These are phyloP conservation scores for Heliornis fulica DNA, from an alignment of 2,113 vertebrate genomes.

Conservation along the genomic window DNA sequence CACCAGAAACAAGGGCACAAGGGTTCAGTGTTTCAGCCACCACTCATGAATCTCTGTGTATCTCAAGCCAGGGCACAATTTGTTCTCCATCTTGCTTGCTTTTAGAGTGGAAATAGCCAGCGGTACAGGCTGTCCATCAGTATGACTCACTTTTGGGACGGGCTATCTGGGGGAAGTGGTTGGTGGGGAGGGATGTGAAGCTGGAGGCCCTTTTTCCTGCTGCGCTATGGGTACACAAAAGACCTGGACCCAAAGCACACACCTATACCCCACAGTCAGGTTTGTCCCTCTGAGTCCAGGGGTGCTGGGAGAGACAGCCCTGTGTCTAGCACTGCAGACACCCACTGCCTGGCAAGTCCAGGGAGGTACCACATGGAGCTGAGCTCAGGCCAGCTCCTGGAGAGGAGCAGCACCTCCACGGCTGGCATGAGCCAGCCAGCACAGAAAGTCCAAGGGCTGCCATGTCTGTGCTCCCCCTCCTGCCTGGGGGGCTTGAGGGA, in stretches of 20 bases:
- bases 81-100: not conserved
- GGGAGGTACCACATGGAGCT: accelerated
- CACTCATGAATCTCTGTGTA: not conserved
- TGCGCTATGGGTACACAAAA: not conserved
- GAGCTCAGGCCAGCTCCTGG: not conserved
- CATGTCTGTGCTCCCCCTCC: not conserved
- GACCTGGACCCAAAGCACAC: not conserved
- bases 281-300: not conserved
- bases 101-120: not conserved
- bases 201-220: not conserved
- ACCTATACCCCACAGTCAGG: not conserved
- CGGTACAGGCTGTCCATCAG: not conserved
- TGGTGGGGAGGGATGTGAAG: accelerated
- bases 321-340: not conserved
- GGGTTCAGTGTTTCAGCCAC: not conserved
- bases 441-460: not conserved
- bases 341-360: not conserved
- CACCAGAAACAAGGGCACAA: not conserved
- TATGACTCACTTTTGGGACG: not conserved
- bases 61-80: not conserved
- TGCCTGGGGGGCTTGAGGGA: not conserved
- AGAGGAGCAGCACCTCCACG: not conserved
- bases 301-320: not conserved
- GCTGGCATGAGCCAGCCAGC: not conserved
- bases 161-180: not conserved